phyloP scores from a whole-genome alignment of 2,113 vertebrate species.

The Phodopus roborovskii region DNA sequence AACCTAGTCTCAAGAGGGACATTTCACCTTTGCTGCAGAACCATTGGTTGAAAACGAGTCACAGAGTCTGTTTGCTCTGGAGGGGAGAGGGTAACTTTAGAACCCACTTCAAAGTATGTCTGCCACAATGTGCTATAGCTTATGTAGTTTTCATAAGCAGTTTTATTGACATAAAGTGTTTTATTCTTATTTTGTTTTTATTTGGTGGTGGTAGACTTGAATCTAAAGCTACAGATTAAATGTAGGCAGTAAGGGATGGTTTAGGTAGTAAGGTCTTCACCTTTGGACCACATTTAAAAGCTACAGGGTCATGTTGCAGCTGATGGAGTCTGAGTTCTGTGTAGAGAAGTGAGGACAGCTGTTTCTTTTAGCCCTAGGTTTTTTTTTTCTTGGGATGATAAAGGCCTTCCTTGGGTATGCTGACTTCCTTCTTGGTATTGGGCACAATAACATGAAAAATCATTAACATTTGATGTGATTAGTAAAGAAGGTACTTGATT shows the following conservation, averaged over 20 bases:
- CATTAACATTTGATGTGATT: constrained; percentile 70
- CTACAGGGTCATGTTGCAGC: not conserved
- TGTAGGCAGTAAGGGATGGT: not conserved
- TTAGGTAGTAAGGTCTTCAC: not conserved
- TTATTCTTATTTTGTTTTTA: not conserved
- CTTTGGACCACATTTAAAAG: not conserved
- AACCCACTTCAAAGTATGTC: not conserved
- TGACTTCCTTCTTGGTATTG: constrained; percentile 51
- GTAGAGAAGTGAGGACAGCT: not conserved
- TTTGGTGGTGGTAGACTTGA: not conserved
- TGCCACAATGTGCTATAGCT: not conserved
- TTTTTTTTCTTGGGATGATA: constrained; percentile 32
- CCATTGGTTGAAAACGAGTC: constrained; percentile 29
- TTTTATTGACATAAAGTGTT: constrained; percentile 3
- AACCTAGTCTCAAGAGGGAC: not conserved
- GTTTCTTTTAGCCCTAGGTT: not conserved
- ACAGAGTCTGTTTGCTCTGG: constrained; percentile 19
- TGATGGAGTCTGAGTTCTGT: not conserved
- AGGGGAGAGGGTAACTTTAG: not conserved
- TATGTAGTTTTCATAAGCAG: not conserved
- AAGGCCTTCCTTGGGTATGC: not conserved
- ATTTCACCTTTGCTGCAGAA: not conserved
- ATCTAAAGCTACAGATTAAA: constrained; percentile 29
- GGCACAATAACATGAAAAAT: constrained; percentile 69
- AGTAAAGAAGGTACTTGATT: constrained; percentile 49